Percentiles rank a stretch among this genome's conserved stretches.
These are phyloP conservation scores for Drosophila albomicans DNA, from an alignment of 1,140 invertebrate genomes.

Conservation along the genomic window DNA sequence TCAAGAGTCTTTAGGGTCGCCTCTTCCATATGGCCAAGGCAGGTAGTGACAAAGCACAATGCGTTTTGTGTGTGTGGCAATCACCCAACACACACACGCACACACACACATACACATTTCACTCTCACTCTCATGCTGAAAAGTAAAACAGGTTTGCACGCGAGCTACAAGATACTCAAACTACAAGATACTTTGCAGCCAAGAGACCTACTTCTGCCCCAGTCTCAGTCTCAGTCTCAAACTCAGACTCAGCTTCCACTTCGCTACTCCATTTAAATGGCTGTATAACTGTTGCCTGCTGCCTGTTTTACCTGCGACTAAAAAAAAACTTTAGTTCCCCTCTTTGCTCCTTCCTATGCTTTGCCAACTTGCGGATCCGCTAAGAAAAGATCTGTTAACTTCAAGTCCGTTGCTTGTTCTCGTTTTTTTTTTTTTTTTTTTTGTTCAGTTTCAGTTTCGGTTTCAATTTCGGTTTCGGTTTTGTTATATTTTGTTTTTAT, in stretches of 20 bases:
- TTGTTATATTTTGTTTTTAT: slow-evolving; percentile 37
- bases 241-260: slow-evolving; percentile 59
- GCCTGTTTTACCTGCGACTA: slow-evolving; percentile 43
- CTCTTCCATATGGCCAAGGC: slow-evolving; percentile 59
- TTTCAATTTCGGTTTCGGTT: slow-evolving; percentile 15
- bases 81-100: slow-evolving; percentile 34
- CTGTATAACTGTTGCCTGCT: slow-evolving; percentile 68
- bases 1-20: slow-evolving; percentile 38
- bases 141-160: slow-evolving; percentile 63
- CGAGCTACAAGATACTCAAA: slow-evolving; percentile 32
- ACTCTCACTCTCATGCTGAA: slow-evolving; percentile 66
- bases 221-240: slow-evolving; percentile 1
- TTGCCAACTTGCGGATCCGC: background rate
- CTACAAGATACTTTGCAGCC: slow-evolving; percentile 11
- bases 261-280: slow-evolving; percentile 78
- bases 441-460: slow-evolving; percentile 30
- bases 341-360: background rate
- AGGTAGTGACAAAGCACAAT: slow-evolving; percentile 71
- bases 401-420: slow-evolving; percentile 27
- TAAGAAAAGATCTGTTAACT: slow-evolving; percentile 64
- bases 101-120: slow-evolving; percentile 44
- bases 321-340: slow-evolving; percentile 26
- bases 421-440: slow-evolving; percentile 20
- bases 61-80: slow-evolving; percentile 43
- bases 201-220: slow-evolving; percentile 64